A percentile compares a stretch with the other conserved stretches of the same genome.
Evolutionary conservation across 2,797 vertebrate species (phyloP).

Genomic region (Smutsia gigantea): DNA sequence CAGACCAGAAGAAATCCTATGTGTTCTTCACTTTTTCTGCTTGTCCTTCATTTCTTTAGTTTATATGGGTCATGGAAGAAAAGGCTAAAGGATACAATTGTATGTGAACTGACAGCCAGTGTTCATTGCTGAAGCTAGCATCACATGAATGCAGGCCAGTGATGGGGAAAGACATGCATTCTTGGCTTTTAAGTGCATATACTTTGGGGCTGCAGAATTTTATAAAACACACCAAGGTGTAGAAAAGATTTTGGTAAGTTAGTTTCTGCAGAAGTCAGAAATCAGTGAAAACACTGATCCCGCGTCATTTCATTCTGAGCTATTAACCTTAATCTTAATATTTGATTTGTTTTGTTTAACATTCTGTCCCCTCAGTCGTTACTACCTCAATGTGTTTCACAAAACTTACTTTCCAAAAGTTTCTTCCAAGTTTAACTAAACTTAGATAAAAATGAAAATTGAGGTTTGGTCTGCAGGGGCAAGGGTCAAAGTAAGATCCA

Average conservation of each 20-base stretch:
- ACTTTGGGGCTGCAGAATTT: not conserved
- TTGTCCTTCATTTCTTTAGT: not conserved
- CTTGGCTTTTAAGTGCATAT: not conserved
- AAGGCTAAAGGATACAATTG: not conserved
- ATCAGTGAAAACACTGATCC: not conserved
- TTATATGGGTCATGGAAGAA: not conserved
- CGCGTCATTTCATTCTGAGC: not conserved
- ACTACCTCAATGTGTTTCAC: not conserved
- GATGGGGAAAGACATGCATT: not conserved
- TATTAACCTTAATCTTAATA: not conserved
- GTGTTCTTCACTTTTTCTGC: not conserved
- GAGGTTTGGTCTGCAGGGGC: not conserved
- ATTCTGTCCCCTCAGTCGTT: not conserved
- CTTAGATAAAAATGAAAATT: not conserved
- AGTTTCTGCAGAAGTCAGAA: not conserved
- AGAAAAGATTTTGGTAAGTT: not conserved
- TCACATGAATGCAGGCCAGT: not conserved
- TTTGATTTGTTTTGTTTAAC: not conserved
- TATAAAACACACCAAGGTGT: not conserved
- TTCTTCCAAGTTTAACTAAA: constrained; percentile 15
- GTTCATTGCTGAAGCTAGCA: not conserved
- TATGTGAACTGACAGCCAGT: not conserved
- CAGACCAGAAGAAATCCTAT: not conserved
- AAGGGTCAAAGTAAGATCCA: not conserved
- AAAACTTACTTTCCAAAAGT: not conserved